Conservation (phyloP, 2,888 invertebrate genomes). For the Zygothrica quintamaculata region DNA sequence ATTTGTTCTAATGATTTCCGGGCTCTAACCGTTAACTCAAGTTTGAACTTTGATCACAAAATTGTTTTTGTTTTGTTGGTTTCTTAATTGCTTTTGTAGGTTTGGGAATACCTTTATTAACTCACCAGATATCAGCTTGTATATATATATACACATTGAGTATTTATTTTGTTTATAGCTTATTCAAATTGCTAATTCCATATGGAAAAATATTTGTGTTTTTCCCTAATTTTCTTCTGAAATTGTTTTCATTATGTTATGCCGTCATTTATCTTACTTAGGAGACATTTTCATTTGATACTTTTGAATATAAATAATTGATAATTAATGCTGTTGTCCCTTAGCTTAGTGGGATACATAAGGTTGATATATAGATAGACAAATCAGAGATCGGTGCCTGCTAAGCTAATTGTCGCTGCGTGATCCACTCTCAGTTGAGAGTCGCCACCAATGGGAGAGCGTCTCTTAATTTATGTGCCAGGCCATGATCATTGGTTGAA, state of each 20-base stretch:
- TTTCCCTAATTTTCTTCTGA: too few species aligned
- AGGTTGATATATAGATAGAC: constrained; percentile 11
- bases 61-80: too few species aligned
- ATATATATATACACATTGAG: too few species aligned
- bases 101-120: too few species aligned
- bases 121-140: too few species aligned
- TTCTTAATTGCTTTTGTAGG: too few species aligned
- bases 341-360: neutral
- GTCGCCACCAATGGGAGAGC: constrained; percentile 63
- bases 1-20: too few species aligned
- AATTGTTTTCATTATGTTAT: neutral
- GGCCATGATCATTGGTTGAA: constrained; percentile 66
- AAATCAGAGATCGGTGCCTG: constrained; percentile 25
- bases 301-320: constrained; percentile 40
- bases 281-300: constrained; percentile 38
- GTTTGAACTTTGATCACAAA: too few species aligned
- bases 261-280: constrained; percentile 26
- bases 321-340: constrained; percentile 30
- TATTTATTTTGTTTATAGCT: too few species aligned
- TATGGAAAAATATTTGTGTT: neutral
- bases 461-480: constrained; percentile 64
- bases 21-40: too few species aligned
- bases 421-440: constrained; percentile 20
- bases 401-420: constrained; percentile 45
- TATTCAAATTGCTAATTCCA: neutral